Evolutionary conservation across 2,113 vertebrate genomes (phyloP).

Genomic region (Baryphthengus martii): DNA sequence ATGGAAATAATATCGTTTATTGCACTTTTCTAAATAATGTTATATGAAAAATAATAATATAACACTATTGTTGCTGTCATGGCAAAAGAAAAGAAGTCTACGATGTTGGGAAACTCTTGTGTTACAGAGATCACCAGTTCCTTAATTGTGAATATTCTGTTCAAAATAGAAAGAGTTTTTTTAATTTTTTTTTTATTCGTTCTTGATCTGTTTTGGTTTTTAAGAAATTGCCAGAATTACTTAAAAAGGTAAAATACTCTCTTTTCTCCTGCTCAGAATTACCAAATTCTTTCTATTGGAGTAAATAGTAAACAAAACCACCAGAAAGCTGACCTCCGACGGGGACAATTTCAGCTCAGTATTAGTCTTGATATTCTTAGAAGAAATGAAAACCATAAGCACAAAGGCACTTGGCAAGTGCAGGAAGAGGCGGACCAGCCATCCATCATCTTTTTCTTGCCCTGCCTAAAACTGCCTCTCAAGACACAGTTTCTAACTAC

Average conservation of each 20-base stretch:
- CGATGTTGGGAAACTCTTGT: neutral
- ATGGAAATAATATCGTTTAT: neutral
- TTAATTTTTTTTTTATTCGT: neutral
- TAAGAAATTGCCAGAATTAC: neutral
- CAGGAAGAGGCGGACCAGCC: rapidly evolving
- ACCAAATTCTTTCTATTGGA: neutral
- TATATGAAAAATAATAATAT: neutral
- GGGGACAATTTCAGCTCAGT: neutral
- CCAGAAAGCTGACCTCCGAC: neutral
- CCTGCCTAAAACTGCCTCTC: neutral
- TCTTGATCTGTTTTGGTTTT: neutral
- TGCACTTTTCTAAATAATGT: neutral
- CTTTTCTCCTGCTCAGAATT: neutral
- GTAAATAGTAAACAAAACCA: neutral
- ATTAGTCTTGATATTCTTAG: neutral
- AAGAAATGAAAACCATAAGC: neutral
- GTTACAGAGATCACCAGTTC: neutral
- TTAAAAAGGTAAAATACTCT: neutral
- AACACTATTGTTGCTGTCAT: neutral
- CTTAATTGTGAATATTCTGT: neutral
- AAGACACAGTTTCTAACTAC: neutral
- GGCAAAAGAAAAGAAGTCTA: neutral
- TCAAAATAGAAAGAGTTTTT: neutral
- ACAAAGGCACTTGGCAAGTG: neutral
- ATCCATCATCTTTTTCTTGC: neutral